Evolutionary conservation across 2,113 vertebrate genomes (phyloP), one percentile per base, ranked within the genome.

Genomic region (Tragelaphus scriptus): DNA sequence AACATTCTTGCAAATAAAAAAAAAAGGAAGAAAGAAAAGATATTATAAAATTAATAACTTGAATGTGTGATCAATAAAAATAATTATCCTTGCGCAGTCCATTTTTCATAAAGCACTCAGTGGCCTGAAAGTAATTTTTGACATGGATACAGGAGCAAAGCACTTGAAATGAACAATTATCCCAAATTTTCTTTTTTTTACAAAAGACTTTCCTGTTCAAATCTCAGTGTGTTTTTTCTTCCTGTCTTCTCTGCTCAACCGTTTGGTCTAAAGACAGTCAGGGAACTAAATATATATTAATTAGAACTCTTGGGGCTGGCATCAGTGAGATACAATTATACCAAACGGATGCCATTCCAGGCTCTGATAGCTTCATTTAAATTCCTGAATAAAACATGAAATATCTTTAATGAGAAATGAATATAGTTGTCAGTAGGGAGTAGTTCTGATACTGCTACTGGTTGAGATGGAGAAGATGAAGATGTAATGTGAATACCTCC

Each of bases 331-430:
- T 98, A 99, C 98, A 99, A 99, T 99, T 99, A 99, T 98, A 98
- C 99, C 99, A 99, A 99, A 99, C 98, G 99, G 99, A 99, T 99
- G 99, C 98, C 99, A 99, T 99, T 99, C 99, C 98, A 59, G 98
- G 98, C 98, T 98, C 98, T 99, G 99, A 99, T 99, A 99, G 99
- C 99, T 99, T 99, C 99, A 99, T 99, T 99, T 99, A 99, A 99
- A 99, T 99, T 99, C 98, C 99, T 99, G 99, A 99, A 99, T 99
- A 99, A 99, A 99, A 99, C 99, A 99, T 99, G 99, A 99, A 99
- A 99, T 99, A 99, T 99, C 98, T 99, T 98, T 99, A 99, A 99
- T 99, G 99, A 99, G 99, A 99, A 99, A 99, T 99, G 99, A 99
- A 99, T 98, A 98, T 98, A 98, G 98, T 98, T 99, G 99, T 99